Evolutionary conservation across 2,113 vertebrate genomes (phyloP), one percentile per base, ranked within the genome.

Genomic region (Peromyscus polionotus): DNA sequence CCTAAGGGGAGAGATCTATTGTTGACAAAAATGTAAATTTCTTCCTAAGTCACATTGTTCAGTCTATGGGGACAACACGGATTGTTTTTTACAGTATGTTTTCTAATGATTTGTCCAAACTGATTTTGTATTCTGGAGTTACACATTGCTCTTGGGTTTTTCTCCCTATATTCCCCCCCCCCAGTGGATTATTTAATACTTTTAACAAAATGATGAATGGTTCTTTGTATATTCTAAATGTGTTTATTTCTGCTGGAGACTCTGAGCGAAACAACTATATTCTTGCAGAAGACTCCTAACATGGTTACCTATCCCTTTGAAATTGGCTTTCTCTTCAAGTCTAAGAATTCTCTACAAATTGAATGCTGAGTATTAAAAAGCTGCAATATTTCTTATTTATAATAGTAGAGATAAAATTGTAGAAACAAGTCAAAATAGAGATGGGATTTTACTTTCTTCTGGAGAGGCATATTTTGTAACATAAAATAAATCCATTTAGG

Each of bases 141-240:
- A 95, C 85, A 97, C 77, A 87, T 85, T 90, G 93, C 94, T 96
- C 84, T 97, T 90, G 91, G 87, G 87, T 70, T 96, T 97, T 90
- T 87, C 90, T 86, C 42, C 31, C 65, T 36, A 73, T 51, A 91
- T 67, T 94, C 81, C 4, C 61, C 94, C 61, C 94, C 94, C 88
- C 91, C 57, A 80, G 96, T 92, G 96, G 75, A 85, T 98, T 97
- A 96, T 96, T 97, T 96, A 97, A 45, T 96, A 94, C 83, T 97
- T 95, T 97, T 91, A 98, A 93, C 70, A 84, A 97, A 97, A 96
- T 96, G 95, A 97, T 97, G 97, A 97, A 94, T 97, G 39, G 33
- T 83, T 95, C 84, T 94, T 97, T 97, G 91, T 98, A 96, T 97
- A 95, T 97, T 96, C 51, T 77, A 95, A 97, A 92, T 96, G 93